Conservation (phyloP, 2,888 invertebrate genomes). For the Embidobia sp. region DNA sequence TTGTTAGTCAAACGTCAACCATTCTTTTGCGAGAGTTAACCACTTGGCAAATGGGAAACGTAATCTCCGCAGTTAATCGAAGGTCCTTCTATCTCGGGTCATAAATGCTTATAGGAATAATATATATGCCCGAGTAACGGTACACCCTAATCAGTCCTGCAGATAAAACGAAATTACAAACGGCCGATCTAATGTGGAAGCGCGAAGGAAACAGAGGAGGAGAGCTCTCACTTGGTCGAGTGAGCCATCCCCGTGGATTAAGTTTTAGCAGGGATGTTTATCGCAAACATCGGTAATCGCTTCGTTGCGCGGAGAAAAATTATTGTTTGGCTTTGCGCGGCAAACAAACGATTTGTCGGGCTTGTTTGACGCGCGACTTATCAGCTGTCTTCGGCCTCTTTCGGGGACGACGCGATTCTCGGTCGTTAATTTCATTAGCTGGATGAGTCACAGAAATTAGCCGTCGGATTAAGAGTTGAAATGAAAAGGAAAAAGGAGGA, state of each 20-base stretch:
- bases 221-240: too few relatives aligned
- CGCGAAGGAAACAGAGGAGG: slow-evolving; percentile 1
- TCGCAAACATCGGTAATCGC: slow-evolving; percentile 42
- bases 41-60: too few relatives aligned
- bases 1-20: too few relatives aligned
- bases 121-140: too few relatives aligned
- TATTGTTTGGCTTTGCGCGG: slow-evolving; percentile 15
- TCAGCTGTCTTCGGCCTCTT: background rate
- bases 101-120: too few relatives aligned
- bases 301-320: slow-evolving; percentile 37
- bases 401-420: background rate
- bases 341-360: slow-evolving; percentile 42
- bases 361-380: slow-evolving; percentile 24
- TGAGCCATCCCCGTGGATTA: slow-evolving; percentile 33
- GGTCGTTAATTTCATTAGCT: slow-evolving; percentile 7
- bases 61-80: too few relatives aligned
- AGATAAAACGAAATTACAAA: slow-evolving; percentile 5
- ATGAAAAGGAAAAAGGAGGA: too few relatives aligned
- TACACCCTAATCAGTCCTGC: too few relatives aligned
- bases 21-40: too few relatives aligned
- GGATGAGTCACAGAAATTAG: background rate
- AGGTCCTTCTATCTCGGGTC: too few relatives aligned
- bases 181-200: slow-evolving; percentile 20
- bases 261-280: slow-evolving; percentile 42
- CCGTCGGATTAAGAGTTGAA: too few relatives aligned